Conservation (phyloP, 2,888 invertebrate genomes). For the Norana najaformis region DNA sequence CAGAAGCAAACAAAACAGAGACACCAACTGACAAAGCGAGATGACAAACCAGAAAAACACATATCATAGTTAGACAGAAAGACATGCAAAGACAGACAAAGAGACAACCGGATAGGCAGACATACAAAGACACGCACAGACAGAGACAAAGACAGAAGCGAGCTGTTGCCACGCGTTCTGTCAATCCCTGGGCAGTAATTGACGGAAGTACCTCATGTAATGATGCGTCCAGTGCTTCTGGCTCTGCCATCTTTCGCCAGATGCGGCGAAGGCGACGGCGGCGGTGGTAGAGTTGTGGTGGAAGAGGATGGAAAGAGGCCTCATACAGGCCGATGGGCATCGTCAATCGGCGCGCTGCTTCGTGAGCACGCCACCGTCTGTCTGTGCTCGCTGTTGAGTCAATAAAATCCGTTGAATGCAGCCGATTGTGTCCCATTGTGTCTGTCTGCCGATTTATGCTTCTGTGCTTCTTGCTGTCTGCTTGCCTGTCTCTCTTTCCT, state of each 20-base stretch:
- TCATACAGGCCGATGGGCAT: neutral
- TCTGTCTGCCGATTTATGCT: neutral
- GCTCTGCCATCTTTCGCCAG: neutral
- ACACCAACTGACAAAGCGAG: neutral
- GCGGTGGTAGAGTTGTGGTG: neutral
- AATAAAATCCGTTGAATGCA: neutral
- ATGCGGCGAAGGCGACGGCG: neutral
- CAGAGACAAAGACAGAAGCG: neutral
- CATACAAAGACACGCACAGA: neutral
- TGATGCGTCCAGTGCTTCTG: neutral
- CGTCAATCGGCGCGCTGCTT: neutral
- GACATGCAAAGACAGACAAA: neutral
- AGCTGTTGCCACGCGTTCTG: constrained; percentile 13
- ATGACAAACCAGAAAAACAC: neutral
- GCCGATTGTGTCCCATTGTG: neutral
- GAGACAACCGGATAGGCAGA: neutral
- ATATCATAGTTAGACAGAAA: neutral
- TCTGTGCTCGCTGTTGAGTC: neutral
- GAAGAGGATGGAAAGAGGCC: neutral
- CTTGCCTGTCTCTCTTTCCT: neutral
- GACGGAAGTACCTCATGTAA: constrained; percentile 13
- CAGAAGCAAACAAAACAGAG: neutral
- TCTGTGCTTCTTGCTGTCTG: neutral
- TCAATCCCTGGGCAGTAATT: constrained; percentile 13
- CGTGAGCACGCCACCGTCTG: neutral